These are phyloP conservation scores for Stegodyphus mimosarum DNA, from an alignment of 1,140 invertebrate genomes.

Conservation along the genomic window DNA sequence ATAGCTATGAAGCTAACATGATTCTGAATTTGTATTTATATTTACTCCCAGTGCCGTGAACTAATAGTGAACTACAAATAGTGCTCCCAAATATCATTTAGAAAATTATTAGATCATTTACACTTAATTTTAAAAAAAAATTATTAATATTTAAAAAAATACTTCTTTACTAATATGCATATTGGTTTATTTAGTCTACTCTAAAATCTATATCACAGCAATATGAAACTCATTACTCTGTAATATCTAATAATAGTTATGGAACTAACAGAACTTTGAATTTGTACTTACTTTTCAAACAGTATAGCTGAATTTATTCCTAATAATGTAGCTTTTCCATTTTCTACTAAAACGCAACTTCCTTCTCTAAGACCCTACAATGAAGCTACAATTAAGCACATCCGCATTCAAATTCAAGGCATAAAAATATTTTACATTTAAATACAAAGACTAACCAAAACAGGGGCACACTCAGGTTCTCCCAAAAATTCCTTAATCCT, in stretches of 20 bases:
- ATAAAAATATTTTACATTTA: background rate
- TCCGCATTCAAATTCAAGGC: background rate
- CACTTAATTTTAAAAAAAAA: too few relatives aligned
- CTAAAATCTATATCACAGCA: background rate
- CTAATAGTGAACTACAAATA: too few relatives aligned
- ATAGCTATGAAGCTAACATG: too few relatives aligned
- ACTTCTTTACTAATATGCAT: too few relatives aligned
- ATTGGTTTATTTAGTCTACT: too few relatives aligned
- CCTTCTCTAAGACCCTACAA: slow-evolving; percentile 77
- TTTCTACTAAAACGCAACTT: slow-evolving; percentile 75
- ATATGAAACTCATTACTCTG: background rate
- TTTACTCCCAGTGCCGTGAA: too few relatives aligned
- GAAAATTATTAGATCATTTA: too few relatives aligned
- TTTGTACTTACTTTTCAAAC: slow-evolving; percentile 73
- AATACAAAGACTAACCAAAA: slow-evolving; percentile 68
- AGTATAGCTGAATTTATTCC: slow-evolving; percentile 75
- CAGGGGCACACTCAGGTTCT: slow-evolving; percentile 72
- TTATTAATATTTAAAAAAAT: too few relatives aligned
- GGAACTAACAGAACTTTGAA: too few relatives aligned
- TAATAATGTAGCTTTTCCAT: slow-evolving; percentile 73
- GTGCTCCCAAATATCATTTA: too few relatives aligned
- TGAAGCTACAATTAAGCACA: background rate
- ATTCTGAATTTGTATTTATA: too few relatives aligned
- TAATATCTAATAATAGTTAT: background rate
- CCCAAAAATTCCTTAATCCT: slow-evolving; percentile 78